Evolutionary conservation across 2,797 vertebrate species (phyloP).

Genomic region (Limosa lapponica): DNA sequence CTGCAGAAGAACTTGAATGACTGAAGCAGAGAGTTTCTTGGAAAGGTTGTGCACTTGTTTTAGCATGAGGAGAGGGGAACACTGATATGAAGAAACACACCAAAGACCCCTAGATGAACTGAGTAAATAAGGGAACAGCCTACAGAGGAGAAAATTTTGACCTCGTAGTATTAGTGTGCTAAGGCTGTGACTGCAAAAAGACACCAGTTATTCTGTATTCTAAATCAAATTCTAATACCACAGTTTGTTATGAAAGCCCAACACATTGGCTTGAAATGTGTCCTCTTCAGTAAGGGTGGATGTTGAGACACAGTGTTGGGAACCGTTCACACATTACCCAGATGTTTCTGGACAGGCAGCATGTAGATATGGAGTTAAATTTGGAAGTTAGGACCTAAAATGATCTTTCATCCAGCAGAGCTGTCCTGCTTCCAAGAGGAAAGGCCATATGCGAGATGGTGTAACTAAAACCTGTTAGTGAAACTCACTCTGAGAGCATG

Average conservation of each 20-base stretch:
- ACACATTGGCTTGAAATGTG: neutral
- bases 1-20: neutral
- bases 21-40: neutral
- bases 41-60: neutral
- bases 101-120: neutral
- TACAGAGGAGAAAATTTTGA: neutral
- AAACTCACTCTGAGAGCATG: neutral
- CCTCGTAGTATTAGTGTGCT: neutral
- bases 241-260: neutral
- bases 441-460: neutral
- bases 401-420: neutral
- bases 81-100: neutral
- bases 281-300: neutral
- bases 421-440: neutral
- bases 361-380: neutral
- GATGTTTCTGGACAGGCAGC: neutral
- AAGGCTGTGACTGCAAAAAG: neutral
- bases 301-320: neutral
- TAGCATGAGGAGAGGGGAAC: neutral
- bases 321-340: neutral
- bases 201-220: neutral
- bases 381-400: neutral
- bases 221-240: neutral
- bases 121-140: neutral
- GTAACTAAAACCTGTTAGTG: neutral